Conservation (phyloP, 2,113 vertebrate species). For the Solea senegalensis region DNA sequence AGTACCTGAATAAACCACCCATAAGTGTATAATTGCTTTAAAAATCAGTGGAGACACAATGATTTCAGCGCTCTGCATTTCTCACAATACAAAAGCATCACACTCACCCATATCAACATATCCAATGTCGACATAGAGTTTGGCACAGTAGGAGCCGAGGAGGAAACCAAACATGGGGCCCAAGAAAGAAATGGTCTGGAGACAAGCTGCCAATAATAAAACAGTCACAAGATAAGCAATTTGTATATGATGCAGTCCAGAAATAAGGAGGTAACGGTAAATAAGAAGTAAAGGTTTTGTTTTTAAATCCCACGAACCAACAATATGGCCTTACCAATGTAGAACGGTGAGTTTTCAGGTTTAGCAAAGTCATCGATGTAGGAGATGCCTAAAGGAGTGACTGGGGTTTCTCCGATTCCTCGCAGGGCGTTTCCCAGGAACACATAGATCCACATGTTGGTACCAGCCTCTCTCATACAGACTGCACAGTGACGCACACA, state of each 20-base stretch:
- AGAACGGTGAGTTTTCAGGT: constrained; percentile 88
- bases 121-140: constrained; percentile 92
- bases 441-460: constrained; percentile 90
- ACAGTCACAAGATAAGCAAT: not conserved
- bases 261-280: not conserved
- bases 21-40: no score
- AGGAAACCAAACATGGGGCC: constrained; percentile 88
- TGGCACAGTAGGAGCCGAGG: constrained; percentile 86
- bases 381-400: constrained; percentile 89
- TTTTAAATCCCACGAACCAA: not conserved
- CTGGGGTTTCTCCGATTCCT: constrained; percentile 91
- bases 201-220: constrained; percentile 77
- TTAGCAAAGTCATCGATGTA: constrained; percentile 92
- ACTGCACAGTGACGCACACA: constrained; percentile 69
- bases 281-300: not conserved
- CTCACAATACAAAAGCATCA: not conserved
- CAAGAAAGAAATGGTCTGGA: constrained; percentile 85
- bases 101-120: constrained; percentile 83
- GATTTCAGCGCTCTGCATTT: not conserved
- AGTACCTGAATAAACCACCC: no score
- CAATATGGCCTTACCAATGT: constrained; percentile 82
- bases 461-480: constrained; percentile 80
- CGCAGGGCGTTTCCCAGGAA: constrained; percentile 90
- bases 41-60: not conserved
- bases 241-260: not conserved